Evolutionary conservation across 2,113 vertebrate genomes (phyloP).

Genomic region (Dicerorhinus sumatrensis): DNA sequence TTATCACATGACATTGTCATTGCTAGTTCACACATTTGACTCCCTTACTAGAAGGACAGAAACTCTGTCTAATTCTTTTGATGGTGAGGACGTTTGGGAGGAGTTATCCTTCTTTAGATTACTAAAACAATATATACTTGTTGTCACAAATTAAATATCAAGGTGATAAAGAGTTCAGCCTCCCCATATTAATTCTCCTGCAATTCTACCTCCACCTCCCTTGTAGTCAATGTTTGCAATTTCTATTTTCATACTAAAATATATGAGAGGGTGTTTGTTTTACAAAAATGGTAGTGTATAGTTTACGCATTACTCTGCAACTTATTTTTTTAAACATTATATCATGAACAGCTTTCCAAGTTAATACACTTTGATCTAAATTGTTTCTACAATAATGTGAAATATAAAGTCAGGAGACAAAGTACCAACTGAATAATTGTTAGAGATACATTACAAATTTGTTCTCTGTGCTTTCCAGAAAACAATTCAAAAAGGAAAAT

Average conservation of each 20-base stretch:
- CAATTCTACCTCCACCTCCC: neutral
- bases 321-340: constrained; percentile 1
- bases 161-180: neutral
- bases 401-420: neutral
- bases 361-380: neutral
- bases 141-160: neutral
- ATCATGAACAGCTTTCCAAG: neutral
- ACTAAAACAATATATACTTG: neutral
- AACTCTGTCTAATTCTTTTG: neutral
- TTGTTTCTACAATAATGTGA: neutral
- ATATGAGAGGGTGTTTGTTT: neutral
- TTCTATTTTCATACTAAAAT: constrained; percentile 19
- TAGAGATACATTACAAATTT: neutral
- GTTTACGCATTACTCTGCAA: neutral
- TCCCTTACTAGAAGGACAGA: neutral
- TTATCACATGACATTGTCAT: neutral
- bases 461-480: neutral
- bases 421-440: neutral
- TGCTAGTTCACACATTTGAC: neutral
- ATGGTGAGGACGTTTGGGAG: neutral
- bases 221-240: neutral
- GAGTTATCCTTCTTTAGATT: neutral
- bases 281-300: neutral
- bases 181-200: neutral
- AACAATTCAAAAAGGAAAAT: neutral